These are phyloP conservation scores for Pyrrhia umbra DNA, from an alignment of 2,888 invertebrate species.

Conservation along the genomic window DNA sequence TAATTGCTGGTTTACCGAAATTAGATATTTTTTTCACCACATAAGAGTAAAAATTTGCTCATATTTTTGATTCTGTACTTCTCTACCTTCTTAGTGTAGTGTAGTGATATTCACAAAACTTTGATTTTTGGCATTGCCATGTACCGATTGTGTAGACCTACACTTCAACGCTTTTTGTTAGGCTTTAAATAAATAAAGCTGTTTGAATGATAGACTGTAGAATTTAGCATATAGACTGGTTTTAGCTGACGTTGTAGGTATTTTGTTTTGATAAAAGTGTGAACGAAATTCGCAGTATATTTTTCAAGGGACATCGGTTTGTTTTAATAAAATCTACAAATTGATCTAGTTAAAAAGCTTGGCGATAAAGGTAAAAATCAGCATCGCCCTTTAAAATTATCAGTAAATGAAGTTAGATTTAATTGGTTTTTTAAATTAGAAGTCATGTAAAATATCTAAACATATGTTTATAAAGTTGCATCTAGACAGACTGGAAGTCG, in stretches of 20 bases:
- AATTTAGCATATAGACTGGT: slow-evolving; percentile 27
- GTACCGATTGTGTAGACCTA: not conserved
- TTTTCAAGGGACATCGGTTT: not conserved
- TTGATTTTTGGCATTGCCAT: not conserved
- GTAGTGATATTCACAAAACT: not conserved
- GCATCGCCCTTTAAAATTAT: too few relatives aligned
- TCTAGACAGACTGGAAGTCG: too few relatives aligned
- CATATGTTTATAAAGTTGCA: too few relatives aligned
- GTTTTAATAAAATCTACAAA: not conserved
- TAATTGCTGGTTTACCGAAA: too few relatives aligned
- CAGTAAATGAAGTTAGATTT: too few relatives aligned
- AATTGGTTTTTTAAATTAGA: too few relatives aligned
- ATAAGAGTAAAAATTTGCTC: too few relatives aligned
- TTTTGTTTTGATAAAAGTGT: slow-evolving; percentile 5
- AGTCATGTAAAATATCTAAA: too few relatives aligned
- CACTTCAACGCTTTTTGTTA: slow-evolving; percentile 1
- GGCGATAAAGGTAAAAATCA: too few relatives aligned
- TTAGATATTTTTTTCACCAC: not conserved
- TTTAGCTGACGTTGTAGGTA: not conserved
- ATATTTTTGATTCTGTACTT: not conserved
- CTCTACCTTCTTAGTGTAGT: not conserved
- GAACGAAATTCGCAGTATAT: not conserved
- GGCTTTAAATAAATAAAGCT: slow-evolving; percentile 5
- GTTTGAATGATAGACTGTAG: slow-evolving; percentile 22
- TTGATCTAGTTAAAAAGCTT: too few relatives aligned